phyloP scores from a whole-genome alignment of 1,140 invertebrate species.

The Belonocnema kinseyi region DNA sequence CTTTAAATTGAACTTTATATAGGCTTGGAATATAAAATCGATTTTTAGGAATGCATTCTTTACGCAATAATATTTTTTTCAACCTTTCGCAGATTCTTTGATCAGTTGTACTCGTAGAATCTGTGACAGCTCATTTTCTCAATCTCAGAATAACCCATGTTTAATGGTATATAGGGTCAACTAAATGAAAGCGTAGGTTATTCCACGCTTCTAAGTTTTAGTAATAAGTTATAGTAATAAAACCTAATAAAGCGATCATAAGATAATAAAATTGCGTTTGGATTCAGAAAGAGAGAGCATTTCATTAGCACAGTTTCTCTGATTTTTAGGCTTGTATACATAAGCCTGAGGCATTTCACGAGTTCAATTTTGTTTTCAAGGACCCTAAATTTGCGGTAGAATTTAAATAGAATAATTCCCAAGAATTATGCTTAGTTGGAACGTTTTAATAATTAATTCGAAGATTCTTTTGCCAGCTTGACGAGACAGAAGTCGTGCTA shows the following conservation, averaged over 20 bases:
- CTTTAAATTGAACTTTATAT: constrained; percentile 10
- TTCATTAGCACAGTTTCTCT: no score
- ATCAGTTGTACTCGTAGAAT: neutral
- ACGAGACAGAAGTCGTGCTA: constrained; percentile 35
- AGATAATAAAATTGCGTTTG: no score
- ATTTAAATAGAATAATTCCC: neutral
- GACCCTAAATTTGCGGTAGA: neutral
- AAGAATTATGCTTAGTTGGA: neutral
- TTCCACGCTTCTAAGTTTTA: no score
- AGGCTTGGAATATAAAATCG: neutral
- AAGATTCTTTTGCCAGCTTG: constrained; percentile 34
- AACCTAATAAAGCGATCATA: no score
- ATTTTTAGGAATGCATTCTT: constrained; percentile 11
- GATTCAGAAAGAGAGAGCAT: no score
- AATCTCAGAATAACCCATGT: neutral
- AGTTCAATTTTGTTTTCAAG: neutral
- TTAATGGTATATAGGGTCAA: neutral
- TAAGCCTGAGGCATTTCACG: no score
- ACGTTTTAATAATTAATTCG: constrained; percentile 36
- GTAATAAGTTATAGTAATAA: no score
- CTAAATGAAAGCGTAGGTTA: neutral
- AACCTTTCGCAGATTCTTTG: neutral
- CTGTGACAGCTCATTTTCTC: neutral
- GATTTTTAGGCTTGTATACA: no score
- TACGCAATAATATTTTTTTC: neutral